A percentile compares a stretch with the other conserved stretches of the same genome.
Conservation (phyloP, 2,113 vertebrate genomes). For the Pteropus alecto region DNA sequence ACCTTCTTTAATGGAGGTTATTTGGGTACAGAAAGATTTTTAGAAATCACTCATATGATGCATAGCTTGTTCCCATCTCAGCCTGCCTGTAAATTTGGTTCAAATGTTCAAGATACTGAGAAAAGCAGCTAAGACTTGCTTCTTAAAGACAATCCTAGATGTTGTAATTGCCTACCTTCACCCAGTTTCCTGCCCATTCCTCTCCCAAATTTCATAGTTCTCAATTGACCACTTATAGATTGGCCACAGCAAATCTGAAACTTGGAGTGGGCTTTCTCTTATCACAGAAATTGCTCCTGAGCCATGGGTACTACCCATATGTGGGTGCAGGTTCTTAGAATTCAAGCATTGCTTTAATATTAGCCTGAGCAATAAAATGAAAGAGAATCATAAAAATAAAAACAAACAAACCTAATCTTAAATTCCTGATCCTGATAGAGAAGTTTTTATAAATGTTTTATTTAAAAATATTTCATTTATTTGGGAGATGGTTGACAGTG, state of each 20-base stretch:
- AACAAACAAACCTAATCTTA: neutral
- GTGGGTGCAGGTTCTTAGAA: neutral
- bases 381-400: neutral
- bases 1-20: neutral
- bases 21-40: neutral
- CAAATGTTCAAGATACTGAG: neutral
- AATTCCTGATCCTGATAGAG: neutral
- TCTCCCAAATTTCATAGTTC: neutral
- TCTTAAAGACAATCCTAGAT: neutral
- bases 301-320: fast-evolving
- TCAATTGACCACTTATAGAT: neutral
- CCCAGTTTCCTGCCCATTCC: neutral
- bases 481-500: neutral
- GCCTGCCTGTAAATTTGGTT: neutral
- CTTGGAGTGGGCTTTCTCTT: neutral
- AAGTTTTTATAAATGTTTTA: neutral
- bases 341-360: neutral
- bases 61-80: neutral
- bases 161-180: neutral
- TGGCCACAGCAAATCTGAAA: neutral
- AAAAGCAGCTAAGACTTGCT: neutral
- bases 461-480: neutral
- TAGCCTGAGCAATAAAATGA: neutral
- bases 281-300: neutral
- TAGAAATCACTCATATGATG: neutral